Percentiles rank a stretch among this genome's conserved stretches.
phyloP scores from a whole-genome alignment of 2,113 vertebrate species.

The Clarias magur region DNA sequence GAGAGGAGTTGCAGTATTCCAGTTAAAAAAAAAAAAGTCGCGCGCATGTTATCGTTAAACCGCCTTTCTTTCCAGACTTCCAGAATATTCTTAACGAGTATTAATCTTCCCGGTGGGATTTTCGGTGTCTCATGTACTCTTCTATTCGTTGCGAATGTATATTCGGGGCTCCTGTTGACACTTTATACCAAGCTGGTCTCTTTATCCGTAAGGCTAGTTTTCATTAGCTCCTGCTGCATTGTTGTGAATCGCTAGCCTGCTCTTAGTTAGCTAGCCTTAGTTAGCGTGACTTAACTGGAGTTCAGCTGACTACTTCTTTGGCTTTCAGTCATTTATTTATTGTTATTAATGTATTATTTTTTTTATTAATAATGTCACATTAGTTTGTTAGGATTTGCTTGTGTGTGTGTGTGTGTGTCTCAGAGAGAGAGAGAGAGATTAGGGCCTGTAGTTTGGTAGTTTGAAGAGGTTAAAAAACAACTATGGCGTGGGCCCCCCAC shows the following conservation, averaged over 20 bases:
- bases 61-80: neutral
- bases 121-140: neutral
- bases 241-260: neutral
- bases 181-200: neutral
- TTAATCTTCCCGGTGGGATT: neutral
- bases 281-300: neutral
- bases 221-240: neutral
- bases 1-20: neutral
- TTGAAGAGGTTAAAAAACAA: conserved; percentile 6
- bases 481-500: neutral
- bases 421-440: neutral
- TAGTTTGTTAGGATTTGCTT: neutral
- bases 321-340: neutral
- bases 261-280: neutral
- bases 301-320: neutral
- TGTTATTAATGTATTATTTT: neutral
- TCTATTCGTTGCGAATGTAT: neutral
- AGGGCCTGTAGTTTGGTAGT: conserved; percentile 15
- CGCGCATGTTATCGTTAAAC: neutral
- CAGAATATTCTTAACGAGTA: no score
- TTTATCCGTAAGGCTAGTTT: neutral
- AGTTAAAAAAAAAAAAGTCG: neutral
- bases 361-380: neutral
- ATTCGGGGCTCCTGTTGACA: neutral
- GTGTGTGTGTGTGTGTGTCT: no score